Evolutionary conservation across 2,113 vertebrate species (phyloP), one percentile per base, ranked within the genome.

Genomic region (Mesoclemmys tuberculata): DNA sequence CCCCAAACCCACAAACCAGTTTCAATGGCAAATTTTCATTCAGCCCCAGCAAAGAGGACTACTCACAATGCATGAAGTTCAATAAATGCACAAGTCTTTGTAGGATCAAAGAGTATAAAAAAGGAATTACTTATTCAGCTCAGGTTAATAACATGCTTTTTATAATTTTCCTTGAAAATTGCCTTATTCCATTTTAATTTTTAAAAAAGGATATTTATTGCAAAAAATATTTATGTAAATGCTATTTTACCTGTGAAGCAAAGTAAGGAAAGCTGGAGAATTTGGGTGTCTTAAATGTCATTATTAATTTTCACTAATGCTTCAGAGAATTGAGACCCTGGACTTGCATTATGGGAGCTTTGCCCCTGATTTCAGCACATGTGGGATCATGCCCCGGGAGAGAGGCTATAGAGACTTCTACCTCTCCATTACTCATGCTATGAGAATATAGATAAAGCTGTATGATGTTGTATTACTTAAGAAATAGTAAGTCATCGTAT

Each of bases 351-450:
- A 51, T 0, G 0, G 38, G 52, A 84, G 61, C 10, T 31, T 1
- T 75, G 64, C 68, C 75, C 31, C 41, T 90, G 75, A 49, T 14
- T 56, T 82, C 0, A 0, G 87, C 29, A 51, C 21, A 29, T 0
- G 0, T 6, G 58, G 90, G 5, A 82, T 88, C 44, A 87, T 84
- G 16, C 5, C 74, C 54, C 51, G 24, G 2, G 2, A 3, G 4
- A 88, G 8, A 49, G 1, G 64, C 2, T 51, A 24, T 12, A 88
- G 52, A 94, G 91, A 91, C 10, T 3, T 14, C 21, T 93, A 2
- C 18, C 74, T 88, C 88, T 52, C 26, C 86, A 93, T 27, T 41
- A 41, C 2, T 56, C 8, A 22, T 52, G 1, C 22, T 92, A 44
- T 38, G 75, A 87, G 19, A 56, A 64, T 52, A 26, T 44, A 83